Percentiles rank a stretch among this genome's conserved stretches.
These are phyloP conservation scores for Nyleta sp. DNA, from an alignment of 2,888 invertebrate species.

Conservation along the genomic window DNA sequence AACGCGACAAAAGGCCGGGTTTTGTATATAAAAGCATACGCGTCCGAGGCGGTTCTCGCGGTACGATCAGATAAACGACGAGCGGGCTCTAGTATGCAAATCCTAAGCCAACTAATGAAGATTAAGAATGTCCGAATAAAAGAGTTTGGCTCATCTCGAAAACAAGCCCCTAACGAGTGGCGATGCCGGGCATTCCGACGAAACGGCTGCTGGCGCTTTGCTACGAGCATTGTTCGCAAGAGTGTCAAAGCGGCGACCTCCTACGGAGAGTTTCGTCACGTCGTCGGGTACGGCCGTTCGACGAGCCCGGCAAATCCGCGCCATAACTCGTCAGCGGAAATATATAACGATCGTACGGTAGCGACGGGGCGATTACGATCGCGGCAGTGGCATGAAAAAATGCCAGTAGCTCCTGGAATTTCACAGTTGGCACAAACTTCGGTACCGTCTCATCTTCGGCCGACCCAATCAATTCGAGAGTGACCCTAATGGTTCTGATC, in stretches of 20 bases:
- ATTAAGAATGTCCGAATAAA: constrained; percentile 78
- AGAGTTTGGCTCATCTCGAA: constrained; percentile 78
- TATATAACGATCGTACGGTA: constrained; percentile 66
- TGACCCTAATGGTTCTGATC: constrained; percentile 60
- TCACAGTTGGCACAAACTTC: constrained; percentile 61
- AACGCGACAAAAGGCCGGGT: constrained; percentile 58
- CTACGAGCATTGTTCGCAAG: constrained; percentile 73
- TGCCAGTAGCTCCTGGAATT: constrained; percentile 71
- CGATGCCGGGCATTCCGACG: constrained; percentile 75
- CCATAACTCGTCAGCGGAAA: constrained; percentile 61
- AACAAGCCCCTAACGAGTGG: constrained; percentile 78
- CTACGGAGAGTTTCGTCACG: constrained; percentile 76
- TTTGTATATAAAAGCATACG: constrained; percentile 57
- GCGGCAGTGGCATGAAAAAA: constrained; percentile 65
- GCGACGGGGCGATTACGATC: constrained; percentile 65
- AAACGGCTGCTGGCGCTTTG: constrained; percentile 67
- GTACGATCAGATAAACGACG: constrained; percentile 79
- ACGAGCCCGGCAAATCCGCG: constrained; percentile 59
- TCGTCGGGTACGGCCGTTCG: constrained; percentile 33
- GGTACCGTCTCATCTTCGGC: constrained; percentile 45
- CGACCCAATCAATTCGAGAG: constrained; percentile 47
- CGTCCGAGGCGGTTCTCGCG: constrained; percentile 74
- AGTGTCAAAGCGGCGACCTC: constrained; percentile 77
- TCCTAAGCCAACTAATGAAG: constrained; percentile 80
- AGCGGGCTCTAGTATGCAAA: constrained; percentile 79